These are phyloP conservation scores for Tragelaphus imberbis DNA, from an alignment of 2,113 vertebrate genomes.

Conservation along the genomic window DNA sequence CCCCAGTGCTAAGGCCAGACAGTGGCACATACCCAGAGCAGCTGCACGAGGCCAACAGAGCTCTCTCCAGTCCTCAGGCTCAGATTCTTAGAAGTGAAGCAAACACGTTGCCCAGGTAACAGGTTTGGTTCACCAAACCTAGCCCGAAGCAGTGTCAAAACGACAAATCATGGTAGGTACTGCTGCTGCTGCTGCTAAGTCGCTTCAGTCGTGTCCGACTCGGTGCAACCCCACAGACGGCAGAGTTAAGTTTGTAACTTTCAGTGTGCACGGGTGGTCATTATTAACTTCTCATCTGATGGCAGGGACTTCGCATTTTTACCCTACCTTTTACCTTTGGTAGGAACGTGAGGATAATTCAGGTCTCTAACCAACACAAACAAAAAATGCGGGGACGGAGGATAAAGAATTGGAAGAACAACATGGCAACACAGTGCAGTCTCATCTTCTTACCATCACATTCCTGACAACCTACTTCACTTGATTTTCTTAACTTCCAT, in stretches of 20 bases:
- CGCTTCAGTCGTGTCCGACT: no score
- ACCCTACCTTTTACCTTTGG: not conserved
- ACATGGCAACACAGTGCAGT: fast-evolving
- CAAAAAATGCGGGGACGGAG: not conserved
- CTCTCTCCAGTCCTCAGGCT: not conserved
- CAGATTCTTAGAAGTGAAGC: not conserved
- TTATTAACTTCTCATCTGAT: not conserved
- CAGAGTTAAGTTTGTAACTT: not conserved
- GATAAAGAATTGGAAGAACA: not conserved
- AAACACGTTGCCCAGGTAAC: not conserved
- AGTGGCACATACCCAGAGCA: fast-evolving
- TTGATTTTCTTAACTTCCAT: not conserved
- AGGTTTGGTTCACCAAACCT: not conserved
- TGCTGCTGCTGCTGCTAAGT: no score
- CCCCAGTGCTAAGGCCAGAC: fast-evolving
- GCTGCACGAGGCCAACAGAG: fast-evolving
- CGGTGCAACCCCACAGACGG: no score
- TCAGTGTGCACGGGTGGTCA: not conserved
- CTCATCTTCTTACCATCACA: not conserved
- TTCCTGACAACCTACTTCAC: not conserved
- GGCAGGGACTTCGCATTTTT: not conserved
- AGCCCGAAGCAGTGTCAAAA: not conserved
- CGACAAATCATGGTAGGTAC: not conserved
- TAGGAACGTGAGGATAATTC: not conserved
- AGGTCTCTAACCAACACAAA: not conserved